Percentiles rank a stretch among this genome's conserved stretches.
Conservation (phyloP, 2,797 vertebrate genomes). For the Enteromius viviparus region DNA sequence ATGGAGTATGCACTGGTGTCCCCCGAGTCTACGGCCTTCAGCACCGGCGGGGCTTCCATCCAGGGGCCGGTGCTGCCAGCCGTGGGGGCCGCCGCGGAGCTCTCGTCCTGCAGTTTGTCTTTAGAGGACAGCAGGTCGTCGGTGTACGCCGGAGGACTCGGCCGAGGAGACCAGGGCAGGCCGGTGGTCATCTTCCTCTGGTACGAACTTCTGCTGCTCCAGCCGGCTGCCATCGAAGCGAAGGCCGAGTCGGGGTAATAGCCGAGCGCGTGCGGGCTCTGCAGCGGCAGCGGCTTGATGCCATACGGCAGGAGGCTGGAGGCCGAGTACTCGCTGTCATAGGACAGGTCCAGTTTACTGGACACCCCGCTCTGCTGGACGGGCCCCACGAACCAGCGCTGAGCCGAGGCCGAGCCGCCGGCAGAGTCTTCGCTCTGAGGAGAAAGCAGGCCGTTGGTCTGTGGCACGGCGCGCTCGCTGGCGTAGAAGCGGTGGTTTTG, state of each 20-base stretch:
- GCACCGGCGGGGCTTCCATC: constrained; percentile 92
- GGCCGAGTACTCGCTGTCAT: constrained; percentile 91
- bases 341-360: constrained; percentile 93
- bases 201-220: constrained; percentile 88
- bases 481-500: constrained; percentile 94
- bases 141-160: constrained; percentile 88
- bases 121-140: constrained; percentile 91
- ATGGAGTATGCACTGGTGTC: constrained; percentile 92
- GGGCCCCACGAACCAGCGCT: constrained; percentile 94
- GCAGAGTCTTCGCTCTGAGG: constrained; percentile 89
- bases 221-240: constrained; percentile 92
- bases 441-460: constrained; percentile 93
- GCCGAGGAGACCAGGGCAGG: constrained; percentile 92
- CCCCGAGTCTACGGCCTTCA: constrained; percentile 93
- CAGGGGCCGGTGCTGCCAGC: constrained; percentile 79
- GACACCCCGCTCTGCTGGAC: constrained; percentile 86
- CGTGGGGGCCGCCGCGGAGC: constrained; percentile 62
- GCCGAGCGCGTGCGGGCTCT: constrained; percentile 92
- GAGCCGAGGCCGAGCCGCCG: constrained; percentile 81
- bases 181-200: constrained; percentile 92
- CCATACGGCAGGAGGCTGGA: constrained; percentile 92
- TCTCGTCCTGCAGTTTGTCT: constrained; percentile 95
- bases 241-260: constrained; percentile 96
- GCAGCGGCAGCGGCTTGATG: constrained; percentile 94
- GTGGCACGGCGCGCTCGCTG: constrained; percentile 91